Conservation (phyloP, 2,797 vertebrate species). For the Parambassis ranga region DNA sequence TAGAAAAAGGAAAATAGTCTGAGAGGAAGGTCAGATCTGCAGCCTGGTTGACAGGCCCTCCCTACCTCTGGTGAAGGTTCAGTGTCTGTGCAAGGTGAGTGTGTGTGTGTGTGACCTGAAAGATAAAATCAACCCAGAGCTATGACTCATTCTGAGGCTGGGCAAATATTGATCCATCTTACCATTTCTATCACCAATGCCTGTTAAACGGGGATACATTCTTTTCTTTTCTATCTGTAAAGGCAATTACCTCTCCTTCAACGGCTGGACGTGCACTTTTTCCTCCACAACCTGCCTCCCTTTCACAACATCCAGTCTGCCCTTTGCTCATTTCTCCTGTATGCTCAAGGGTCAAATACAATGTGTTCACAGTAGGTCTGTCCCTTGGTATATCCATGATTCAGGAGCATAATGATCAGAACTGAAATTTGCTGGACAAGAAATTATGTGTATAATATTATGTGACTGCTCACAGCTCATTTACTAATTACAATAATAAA, state of each 20-base stretch:
- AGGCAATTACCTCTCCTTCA: constrained; percentile 46
- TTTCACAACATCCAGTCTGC: constrained; percentile 13
- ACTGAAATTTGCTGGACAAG: too few species aligned
- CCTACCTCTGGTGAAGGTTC: constrained; percentile 8
- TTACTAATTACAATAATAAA: too few species aligned
- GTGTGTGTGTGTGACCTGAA: constrained; percentile 12
- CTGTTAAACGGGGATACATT: constrained; percentile 37
- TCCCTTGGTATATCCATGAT: not conserved
- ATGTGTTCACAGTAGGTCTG: not conserved
- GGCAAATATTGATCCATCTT: constrained; percentile 62
- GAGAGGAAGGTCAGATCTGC: constrained; percentile 2
- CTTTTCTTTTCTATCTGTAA: constrained; percentile 22
- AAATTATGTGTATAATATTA: too few species aligned
- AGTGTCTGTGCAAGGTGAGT: constrained; percentile 10
- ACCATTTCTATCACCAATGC: constrained; percentile 45
- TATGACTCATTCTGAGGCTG: constrained; percentile 47
- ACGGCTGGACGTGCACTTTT: constrained; percentile 2
- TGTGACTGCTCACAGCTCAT: too few species aligned
- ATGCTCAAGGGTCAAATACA: constrained; percentile 27
- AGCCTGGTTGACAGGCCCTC: not conserved
- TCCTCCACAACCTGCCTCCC: not conserved
- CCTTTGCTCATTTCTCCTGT: constrained; percentile 1
- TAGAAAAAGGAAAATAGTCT: not conserved
- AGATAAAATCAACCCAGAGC: constrained; percentile 41
- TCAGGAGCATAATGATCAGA: constrained; percentile 18